Conservation (phyloP, 2,888 invertebrate species). For the Willowsia nigromaculata region DNA sequence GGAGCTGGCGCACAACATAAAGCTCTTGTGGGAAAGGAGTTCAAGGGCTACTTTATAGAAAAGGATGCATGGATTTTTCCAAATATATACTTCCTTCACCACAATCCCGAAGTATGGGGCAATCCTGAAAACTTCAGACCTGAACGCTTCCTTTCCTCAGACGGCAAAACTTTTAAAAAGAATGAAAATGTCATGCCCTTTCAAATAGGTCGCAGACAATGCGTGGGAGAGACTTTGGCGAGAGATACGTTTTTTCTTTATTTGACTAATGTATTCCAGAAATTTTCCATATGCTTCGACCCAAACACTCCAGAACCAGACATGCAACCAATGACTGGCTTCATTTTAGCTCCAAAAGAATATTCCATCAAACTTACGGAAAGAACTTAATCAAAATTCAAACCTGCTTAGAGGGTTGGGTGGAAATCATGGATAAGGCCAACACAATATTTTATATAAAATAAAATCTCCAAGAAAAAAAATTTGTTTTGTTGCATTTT, state of each 20-base stretch:
- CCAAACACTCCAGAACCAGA: neutral
- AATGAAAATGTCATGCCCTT: constrained; percentile 19
- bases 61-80: neutral
- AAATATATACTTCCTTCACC: constrained; percentile 33
- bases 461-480: no score
- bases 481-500: no score
- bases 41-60: constrained; percentile 17
- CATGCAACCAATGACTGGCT: neutral
- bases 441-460: no score
- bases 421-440: no score
- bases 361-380: neutral
- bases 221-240: neutral
- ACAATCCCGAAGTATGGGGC: constrained; percentile 40
- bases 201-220: constrained; percentile 37
- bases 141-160: constrained; percentile 39
- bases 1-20: constrained; percentile 37
- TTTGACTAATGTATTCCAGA: neutral
- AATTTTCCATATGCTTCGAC: neutral
- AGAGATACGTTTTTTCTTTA: constrained; percentile 5
- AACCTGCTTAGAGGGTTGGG: no score
- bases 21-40: neutral
- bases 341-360: neutral
- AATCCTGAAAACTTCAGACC: constrained; percentile 52
- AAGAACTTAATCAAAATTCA: neutral
- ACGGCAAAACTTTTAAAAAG: neutral